Conservation (phyloP, 1,140 invertebrate species). For the Dendroctonus valens region DNA sequence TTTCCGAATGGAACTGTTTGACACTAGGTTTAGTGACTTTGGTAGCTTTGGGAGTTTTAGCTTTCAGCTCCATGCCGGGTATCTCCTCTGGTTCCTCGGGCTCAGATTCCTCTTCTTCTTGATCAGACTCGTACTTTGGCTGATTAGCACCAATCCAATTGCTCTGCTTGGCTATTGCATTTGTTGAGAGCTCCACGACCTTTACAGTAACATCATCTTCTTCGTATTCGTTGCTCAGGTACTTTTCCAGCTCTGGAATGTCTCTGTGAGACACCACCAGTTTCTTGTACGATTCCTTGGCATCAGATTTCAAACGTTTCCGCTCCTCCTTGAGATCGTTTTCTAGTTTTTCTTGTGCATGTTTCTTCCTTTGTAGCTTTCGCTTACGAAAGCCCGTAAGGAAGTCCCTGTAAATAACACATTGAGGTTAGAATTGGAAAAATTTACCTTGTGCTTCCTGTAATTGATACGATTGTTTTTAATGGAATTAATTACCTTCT, state of each 20-base stretch:
- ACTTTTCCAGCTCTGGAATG: slow-evolving; percentile 65
- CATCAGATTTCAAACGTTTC: slow-evolving; percentile 70
- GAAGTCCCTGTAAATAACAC: slow-evolving; percentile 58
- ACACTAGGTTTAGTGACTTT: slow-evolving; percentile 32
- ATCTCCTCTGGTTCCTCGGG: slow-evolving; percentile 51
- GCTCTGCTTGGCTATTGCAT: slow-evolving; percentile 62
- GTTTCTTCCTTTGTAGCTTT: slow-evolving; percentile 68
- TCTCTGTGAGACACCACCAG: slow-evolving; percentile 62
- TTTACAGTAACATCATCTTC: slow-evolving; percentile 73
- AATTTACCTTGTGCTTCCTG: not conserved
- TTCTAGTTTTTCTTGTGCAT: slow-evolving; percentile 68
- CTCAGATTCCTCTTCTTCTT: slow-evolving; percentile 48
- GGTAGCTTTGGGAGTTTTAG: slow-evolving; percentile 35
- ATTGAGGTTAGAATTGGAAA: slow-evolving; percentile 10
- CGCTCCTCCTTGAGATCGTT: slow-evolving; percentile 70
- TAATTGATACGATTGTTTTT: slow-evolving; percentile 4
- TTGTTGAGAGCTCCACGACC: slow-evolving; percentile 67
- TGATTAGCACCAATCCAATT: slow-evolving; percentile 70
- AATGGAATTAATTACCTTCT: slow-evolving; percentile 54
- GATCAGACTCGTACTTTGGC: slow-evolving; percentile 52
- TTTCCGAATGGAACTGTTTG: slow-evolving; percentile 55
- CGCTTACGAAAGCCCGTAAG: slow-evolving; percentile 74
- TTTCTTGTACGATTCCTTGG: slow-evolving; percentile 65
- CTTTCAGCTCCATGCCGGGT: slow-evolving; percentile 59
- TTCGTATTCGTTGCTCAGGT: slow-evolving; percentile 65